Evolutionary conservation across 2,888 invertebrate genomes (phyloP).

Genomic region (Hemicrepidius hirtus): DNA sequence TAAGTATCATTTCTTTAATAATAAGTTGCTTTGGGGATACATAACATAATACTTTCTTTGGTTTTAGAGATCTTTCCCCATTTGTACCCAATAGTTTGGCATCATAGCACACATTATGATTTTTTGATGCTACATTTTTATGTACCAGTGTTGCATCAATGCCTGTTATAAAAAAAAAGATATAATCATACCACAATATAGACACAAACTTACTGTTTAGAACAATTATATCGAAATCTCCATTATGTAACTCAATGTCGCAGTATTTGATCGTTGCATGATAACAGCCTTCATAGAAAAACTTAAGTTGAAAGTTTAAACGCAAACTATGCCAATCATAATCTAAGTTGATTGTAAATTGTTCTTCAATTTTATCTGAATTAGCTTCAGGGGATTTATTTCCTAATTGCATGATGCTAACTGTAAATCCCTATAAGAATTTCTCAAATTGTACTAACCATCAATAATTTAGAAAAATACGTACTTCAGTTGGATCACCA

Average conservation of each 20-base stretch:
- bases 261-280: conserved; percentile 86
- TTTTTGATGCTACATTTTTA: conserved; percentile 89
- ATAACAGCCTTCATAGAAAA: conserved; percentile 87
- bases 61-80: conserved; percentile 79
- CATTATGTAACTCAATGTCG: conserved; percentile 86
- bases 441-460: no score
- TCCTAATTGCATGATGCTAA: conserved; percentile 78
- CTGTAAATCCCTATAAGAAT: conserved; percentile 77
- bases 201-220: conserved; percentile 81
- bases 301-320: conserved; percentile 84
- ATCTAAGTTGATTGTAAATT: conserved; percentile 77
- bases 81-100: conserved; percentile 82
- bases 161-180: conserved; percentile 74
- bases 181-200: neutral
- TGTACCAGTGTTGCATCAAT: conserved; percentile 89
- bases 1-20: conserved; percentile 93
- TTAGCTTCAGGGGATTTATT: conserved; percentile 69
- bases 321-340: conserved; percentile 88
- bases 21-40: conserved; percentile 94
- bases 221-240: conserved; percentile 94
- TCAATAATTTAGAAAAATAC: no score
- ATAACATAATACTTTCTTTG: conserved; percentile 92
- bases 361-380: conserved; percentile 71
- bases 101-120: conserved; percentile 91
- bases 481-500: conserved; percentile 77